Conservation (phyloP, 1,140 invertebrate genomes). For the Papilio xuthus region DNA sequence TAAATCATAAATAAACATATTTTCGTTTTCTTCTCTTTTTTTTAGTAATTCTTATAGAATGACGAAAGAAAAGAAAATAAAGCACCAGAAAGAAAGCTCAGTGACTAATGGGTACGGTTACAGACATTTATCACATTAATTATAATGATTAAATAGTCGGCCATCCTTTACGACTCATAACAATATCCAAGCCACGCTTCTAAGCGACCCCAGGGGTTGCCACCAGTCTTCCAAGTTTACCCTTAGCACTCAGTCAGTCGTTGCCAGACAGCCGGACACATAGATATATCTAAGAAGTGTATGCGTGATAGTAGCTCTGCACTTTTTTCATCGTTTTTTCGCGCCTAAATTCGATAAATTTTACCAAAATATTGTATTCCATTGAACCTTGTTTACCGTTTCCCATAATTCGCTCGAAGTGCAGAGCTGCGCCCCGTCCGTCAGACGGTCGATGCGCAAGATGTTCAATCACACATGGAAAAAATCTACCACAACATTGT, state of each 20-base stretch:
- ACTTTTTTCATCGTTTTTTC: background rate
- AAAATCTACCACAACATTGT: slow-evolving; percentile 14
- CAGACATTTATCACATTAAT: slow-evolving; percentile 7
- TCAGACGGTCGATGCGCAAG: background rate
- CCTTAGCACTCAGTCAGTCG: background rate
- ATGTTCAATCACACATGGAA: background rate
- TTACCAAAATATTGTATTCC: slow-evolving; percentile 5
- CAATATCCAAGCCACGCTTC: background rate
- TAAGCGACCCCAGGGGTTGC: background rate
- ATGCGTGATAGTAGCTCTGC: background rate
- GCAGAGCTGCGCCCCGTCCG: slow-evolving; percentile 4
- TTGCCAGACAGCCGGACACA: slow-evolving; percentile 30
- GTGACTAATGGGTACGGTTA: background rate
- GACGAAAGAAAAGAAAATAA: background rate
- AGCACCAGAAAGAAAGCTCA: slow-evolving; percentile 3
- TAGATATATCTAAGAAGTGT: background rate
- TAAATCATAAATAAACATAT: background rate
- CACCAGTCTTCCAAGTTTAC: background rate
- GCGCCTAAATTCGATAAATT: slow-evolving; percentile 32
- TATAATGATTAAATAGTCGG: background rate
- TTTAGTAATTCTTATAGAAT: background rate
- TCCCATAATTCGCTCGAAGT: background rate
- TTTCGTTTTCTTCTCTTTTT: background rate
- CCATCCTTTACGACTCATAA: background rate
- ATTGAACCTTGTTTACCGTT: background rate